Base-by-base conservation (phyloP, 2,888 invertebrate species). In the Melolontha melolontha region DNA sequence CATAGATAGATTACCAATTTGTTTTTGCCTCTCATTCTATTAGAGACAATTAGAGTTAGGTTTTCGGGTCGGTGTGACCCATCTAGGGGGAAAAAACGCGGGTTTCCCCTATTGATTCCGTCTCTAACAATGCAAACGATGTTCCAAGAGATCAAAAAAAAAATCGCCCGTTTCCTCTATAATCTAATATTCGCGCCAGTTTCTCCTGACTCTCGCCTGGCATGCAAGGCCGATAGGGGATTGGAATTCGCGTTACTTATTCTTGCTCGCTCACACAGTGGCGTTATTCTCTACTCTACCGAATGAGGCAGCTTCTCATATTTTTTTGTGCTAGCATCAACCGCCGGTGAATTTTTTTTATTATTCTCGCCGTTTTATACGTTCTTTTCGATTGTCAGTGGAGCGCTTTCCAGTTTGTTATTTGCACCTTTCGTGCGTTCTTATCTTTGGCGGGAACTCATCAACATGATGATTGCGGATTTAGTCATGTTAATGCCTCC, bases 1-100 rank as follows among this genome's bases (percentile, higher is more conserved):
- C 54, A n/a, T 54, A 54, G 54, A 54, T 54, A n/a, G 54, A 54
- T 54, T 40, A 40, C 41, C 54, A 40, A 54, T 54, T 54, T 54
- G 40, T 54, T 54, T 54, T 54, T 40, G 54, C 17, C 54, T 16
- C 54, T 22, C 54, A 39, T 54, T 54, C 54, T 54, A 54, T 54
- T 54, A 54, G 11, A 16, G 54, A 40, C 54, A 54, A 54, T 54
- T 54, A 54, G 54, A 54, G 40, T 14, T n/a, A 22, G 54, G 54
- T 54, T 17, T 54, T 10, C 54, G 17, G 34, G 5, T 8, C 6
- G 34, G 29, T n/a, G 34, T 12, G 51, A 14, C 11, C 54, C 54
- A n/a, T 8, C 16, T 17, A 10, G 5, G 14, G 8, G 16, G 17
- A 54, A 54, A 54, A 54, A 54, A 54, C 39, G 8, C 17, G 17